These are phyloP conservation scores for Caenorhabditis japonica DNA, from an alignment of 2,888 invertebrate genomes.

Conservation along the genomic window DNA sequence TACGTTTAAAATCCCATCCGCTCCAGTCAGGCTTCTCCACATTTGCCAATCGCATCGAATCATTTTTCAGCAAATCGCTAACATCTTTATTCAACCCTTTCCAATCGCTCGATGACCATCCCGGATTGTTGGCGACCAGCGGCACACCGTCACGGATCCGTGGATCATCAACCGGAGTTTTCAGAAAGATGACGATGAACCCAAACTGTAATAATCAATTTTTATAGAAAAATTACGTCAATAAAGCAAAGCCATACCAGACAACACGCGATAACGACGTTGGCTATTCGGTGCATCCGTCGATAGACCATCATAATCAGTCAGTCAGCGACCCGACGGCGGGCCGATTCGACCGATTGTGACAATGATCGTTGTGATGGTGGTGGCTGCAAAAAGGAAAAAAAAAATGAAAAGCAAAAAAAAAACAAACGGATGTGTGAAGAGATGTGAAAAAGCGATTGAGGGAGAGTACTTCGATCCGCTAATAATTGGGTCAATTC, in stretches of 20 bases:
- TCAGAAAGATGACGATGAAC: conserved; percentile 61
- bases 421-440: background rate
- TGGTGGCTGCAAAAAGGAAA: conserved; percentile 7
- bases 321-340: conserved; percentile 14
- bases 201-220: conserved; percentile 63
- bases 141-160: conserved; percentile 37
- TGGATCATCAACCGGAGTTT: conserved; percentile 47
- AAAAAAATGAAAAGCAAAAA: background rate
- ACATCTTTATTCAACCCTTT: conserved; percentile 32
- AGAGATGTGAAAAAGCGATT: background rate
- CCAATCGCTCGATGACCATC: conserved; percentile 26
- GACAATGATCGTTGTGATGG: conserved; percentile 17
- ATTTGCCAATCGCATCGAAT: conserved; percentile 6
- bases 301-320: conserved; percentile 53
- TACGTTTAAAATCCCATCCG: conserved; percentile 40
- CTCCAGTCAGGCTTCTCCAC: conserved; percentile 22
- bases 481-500: conserved; percentile 37
- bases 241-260: conserved; percentile 26
- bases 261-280: conserved; percentile 53
- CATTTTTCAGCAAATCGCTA: conserved; percentile 31
- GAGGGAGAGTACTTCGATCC: background rate
- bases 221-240: background rate
- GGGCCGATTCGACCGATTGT: conserved; percentile 6
- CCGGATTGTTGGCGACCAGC: conserved; percentile 15
- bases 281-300: conserved; percentile 50